Evolutionary conservation across 1,140 invertebrate species (phyloP).

Genomic region (Campoletis sonorensis): DNA sequence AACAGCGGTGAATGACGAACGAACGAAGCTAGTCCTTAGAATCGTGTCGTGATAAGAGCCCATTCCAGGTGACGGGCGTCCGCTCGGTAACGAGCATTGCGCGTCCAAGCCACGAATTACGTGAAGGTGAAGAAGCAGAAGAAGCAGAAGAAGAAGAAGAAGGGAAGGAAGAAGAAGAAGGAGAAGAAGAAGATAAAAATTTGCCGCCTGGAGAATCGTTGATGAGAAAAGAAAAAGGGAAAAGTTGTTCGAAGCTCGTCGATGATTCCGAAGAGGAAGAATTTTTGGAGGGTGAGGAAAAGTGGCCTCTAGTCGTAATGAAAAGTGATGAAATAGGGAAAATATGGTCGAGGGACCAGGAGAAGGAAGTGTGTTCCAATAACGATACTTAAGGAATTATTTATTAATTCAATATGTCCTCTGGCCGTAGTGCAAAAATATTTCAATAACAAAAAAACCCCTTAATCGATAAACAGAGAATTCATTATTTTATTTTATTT

Average conservation of each 20-base stretch:
- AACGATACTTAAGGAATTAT: constrained; percentile 40
- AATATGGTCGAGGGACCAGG: constrained; percentile 40
- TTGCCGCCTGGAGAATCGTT: neutral
- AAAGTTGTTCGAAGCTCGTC: neutral
- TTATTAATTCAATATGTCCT: constrained; percentile 29
- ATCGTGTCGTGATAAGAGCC: constrained; percentile 48
- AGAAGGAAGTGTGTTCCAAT: constrained; percentile 45
- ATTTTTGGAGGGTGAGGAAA: constrained; percentile 24
- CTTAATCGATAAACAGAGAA: neutral
- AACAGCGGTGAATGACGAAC: constrained; percentile 71
- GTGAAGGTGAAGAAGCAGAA: constrained; percentile 13
- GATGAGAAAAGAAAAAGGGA: neutral
- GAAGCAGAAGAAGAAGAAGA: constrained; percentile 9
- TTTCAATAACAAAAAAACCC: neutral
- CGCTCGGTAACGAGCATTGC: constrained; percentile 27
- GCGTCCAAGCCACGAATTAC: constrained; percentile 31
- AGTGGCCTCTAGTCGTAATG: constrained; percentile 42
- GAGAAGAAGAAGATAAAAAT: neutral
- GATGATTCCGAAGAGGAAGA: neutral
- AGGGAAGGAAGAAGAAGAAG: neutral
- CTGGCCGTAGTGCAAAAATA: neutral
- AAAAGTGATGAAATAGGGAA: constrained; percentile 6
- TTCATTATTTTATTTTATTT: too few species aligned
- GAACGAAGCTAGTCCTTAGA: constrained; percentile 46
- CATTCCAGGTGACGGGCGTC: constrained; percentile 48